Percentiles rank a stretch among this genome's conserved stretches.
Conservation (phyloP, 2,113 vertebrate species). For the Himantopus leucocephalus region DNA sequence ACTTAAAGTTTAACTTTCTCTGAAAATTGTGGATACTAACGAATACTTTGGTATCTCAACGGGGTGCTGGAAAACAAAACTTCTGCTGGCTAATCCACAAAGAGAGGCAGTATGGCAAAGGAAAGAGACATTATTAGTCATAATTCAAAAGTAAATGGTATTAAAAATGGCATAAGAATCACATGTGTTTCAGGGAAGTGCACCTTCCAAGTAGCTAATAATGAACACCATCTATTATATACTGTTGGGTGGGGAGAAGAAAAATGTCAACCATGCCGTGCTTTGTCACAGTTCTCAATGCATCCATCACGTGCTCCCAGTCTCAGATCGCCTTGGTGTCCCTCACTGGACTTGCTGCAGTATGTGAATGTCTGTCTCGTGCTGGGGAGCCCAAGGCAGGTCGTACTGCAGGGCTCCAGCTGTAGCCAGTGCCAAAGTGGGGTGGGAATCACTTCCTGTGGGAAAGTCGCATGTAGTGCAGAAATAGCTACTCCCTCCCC, state of each 20-base stretch:
- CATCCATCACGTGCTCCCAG: rapidly evolving
- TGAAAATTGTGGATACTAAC: neutral
- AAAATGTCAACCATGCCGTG: neutral
- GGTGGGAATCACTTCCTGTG: neutral
- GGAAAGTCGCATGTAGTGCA: neutral
- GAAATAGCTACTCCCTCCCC: neutral
- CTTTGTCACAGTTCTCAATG: neutral
- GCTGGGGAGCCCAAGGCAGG: neutral
- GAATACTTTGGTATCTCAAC: neutral
- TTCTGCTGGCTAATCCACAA: neutral
- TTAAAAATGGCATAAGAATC: neutral
- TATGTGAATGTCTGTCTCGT: neutral
- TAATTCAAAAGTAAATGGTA: neutral
- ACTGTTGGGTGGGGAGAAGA: neutral
- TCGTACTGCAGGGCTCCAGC: neutral
- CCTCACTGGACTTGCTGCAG: neutral
- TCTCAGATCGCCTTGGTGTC: neutral
- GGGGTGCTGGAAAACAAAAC: neutral
- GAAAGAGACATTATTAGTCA: neutral
- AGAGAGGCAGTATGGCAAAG: neutral
- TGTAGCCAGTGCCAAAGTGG: neutral
- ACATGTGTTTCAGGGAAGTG: neutral
- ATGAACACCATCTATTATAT: neutral
- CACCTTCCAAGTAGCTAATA: neutral
- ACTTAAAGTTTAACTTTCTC: neutral